Base-by-base conservation (phyloP, 2,113 vertebrate species). In the Oreocharis arfaki region DNA sequence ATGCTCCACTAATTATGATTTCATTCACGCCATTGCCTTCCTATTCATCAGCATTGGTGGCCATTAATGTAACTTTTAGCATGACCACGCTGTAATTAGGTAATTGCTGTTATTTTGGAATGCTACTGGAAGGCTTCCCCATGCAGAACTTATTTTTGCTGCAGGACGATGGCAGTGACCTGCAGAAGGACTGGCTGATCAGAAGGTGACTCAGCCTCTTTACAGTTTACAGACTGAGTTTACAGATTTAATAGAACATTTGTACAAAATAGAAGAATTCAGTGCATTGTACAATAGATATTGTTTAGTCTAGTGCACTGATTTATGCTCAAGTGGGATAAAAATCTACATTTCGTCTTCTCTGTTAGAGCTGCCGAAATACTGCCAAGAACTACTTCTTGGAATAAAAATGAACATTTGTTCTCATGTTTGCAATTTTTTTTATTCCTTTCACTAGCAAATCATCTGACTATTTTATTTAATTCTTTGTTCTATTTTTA, bases 331-430 rank as follows among this genome's bases (percentile, higher is more conserved):
- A 90, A 94, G 75, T 37, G 56, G 83, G 90, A 93, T 84, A 88
- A 92, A 93, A 94, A 94, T 64, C 88, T 95, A 80, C 93, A 88
- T 93, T 96, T 96, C 0, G 0, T 83, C 82, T 74, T 86, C 70
- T 55, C 67, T 88, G 60, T 89, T 94, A 89, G 23, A 86, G 69
- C 57, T 60, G 70, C 79, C 88, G 1, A 44, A 81, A 81, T 39
- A 60, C 71, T 95, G 93, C 90, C 95, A 96, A 92, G 73, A 94
- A 94, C 83, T 91, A 94, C 90, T 96, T 86, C 85, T 96, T 90
- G n/a, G 92, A 96, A 95, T 92, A 88, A 95, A 97, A 96, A 68
- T 42, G 77, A 96, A 88, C 89, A 95, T 93, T 96, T 86, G 83
- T 95, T 95, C 95, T 84, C 71, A 30, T 96, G 90, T 74, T 95